Percentiles rank a stretch among this genome's conserved stretches.
Conservation (phyloP, 1,140 invertebrate genomes). For the Stegodyphus mimosarum region DNA sequence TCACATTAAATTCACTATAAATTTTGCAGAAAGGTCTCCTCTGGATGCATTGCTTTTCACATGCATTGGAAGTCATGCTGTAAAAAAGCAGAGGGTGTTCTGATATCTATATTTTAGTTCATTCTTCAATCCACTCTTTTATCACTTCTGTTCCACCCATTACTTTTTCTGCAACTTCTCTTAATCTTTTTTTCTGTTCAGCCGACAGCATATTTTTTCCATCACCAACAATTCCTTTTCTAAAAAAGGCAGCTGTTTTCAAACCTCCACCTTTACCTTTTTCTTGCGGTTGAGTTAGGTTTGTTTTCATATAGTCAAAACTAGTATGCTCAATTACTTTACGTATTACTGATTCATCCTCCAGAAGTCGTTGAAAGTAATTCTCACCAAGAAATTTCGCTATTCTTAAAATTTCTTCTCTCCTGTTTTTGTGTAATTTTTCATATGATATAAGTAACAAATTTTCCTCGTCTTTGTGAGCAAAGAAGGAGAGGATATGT, state of each 20-base stretch:
- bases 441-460: constrained; percentile 64
- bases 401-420: constrained; percentile 23
- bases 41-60: too few relatives aligned
- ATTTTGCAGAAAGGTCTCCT: too few relatives aligned
- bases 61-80: too few relatives aligned
- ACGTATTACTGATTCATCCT: constrained; percentile 8
- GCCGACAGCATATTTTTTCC: constrained; percentile 14
- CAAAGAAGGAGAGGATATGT: constrained; percentile 64
- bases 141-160: constrained; percentile 28
- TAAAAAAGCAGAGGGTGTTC: too few relatives aligned
- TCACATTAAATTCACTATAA: too few relatives aligned
- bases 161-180: neutral
- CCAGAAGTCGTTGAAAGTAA: neutral
- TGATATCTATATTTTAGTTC: neutral
- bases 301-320: constrained; percentile 53
- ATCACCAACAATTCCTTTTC: constrained; percentile 45
- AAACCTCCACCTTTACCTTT: neutral
- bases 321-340: constrained; percentile 29
- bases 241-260: constrained; percentile 16
- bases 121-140: constrained; percentile 26
- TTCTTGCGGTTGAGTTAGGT: neutral
- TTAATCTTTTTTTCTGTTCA: neutral
- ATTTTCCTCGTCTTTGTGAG: constrained; percentile 62
- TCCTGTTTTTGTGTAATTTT: constrained; percentile 46
- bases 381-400: constrained; percentile 67